Percentiles rank a stretch among this genome's conserved stretches.
phyloP scores from a whole-genome alignment of 92 coral and sea anemone species.

The Phenganax stokvisi region DNA sequence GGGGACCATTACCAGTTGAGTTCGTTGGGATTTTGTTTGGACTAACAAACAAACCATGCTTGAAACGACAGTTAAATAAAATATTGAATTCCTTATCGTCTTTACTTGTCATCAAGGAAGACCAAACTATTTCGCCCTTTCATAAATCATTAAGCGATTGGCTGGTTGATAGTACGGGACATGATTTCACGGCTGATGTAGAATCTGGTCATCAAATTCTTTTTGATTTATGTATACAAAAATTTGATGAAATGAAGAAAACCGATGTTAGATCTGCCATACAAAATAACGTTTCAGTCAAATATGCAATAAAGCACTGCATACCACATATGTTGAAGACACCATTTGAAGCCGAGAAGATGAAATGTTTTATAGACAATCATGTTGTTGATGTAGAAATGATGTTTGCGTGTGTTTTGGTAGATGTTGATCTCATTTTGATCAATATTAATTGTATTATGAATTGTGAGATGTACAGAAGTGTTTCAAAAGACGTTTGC shows the following conservation, averaged over 20 bases:
- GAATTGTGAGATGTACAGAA: neutral
- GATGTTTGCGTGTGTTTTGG: conserved; percentile 11
- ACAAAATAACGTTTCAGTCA: conserved; percentile 30
- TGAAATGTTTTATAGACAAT: conserved; percentile 1
- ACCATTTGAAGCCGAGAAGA: neutral
- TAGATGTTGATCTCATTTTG: neutral
- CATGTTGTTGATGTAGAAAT: conserved; percentile 27
- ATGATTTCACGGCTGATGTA: too few relatives aligned
- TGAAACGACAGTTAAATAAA: too few relatives aligned
- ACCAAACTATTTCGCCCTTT: too few relatives aligned
- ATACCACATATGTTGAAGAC: conserved; percentile 41
- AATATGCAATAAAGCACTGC: conserved; percentile 57
- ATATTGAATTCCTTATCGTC: too few relatives aligned
- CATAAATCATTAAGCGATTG: too few relatives aligned
- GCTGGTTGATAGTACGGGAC: too few relatives aligned
- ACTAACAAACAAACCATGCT: too few relatives aligned
- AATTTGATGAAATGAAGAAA: conserved; percentile 20
- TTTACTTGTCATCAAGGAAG: too few relatives aligned
- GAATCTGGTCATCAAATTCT: conserved; percentile 11
- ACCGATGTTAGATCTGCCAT: neutral
- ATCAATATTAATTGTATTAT: neutral
- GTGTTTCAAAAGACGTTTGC: neutral
- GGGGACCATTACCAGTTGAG: too few relatives aligned
- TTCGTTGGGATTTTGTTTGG: too few relatives aligned
- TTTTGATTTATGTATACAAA: conserved; percentile 42